A percentile compares a stretch with the other conserved stretches of the same genome.
Conservation (phyloP, 2,113 vertebrate species). For the Origma solitaria region DNA sequence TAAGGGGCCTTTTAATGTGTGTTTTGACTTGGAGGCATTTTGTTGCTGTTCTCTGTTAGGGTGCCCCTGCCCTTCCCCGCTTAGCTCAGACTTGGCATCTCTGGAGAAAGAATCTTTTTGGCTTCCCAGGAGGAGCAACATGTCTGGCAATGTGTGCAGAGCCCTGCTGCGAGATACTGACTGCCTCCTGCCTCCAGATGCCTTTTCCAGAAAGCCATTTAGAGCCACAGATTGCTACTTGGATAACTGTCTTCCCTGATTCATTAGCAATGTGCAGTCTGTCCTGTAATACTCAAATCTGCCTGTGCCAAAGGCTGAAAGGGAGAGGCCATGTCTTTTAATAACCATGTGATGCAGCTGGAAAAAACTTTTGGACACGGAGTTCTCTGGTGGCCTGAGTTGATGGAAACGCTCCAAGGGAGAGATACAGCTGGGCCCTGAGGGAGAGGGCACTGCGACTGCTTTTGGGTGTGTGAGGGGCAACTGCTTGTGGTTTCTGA, state of each 20-base stretch:
- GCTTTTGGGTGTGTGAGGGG: neutral
- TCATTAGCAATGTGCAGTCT: neutral
- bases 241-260: neutral
- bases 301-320: neutral
- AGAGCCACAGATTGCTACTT: constrained; percentile 17
- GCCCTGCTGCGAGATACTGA: neutral
- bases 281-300: constrained; percentile 1
- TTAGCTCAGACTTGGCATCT: neutral
- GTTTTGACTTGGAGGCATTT: constrained; percentile 1
- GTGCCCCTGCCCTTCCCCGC: neutral
- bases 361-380: constrained; percentile 16
- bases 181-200: neutral
- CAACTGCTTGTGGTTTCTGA: neutral
- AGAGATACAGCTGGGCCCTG: neutral
- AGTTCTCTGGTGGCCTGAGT: neutral
- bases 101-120: neutral
- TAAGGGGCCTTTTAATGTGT: neutral
- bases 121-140: neutral
- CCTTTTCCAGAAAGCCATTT: constrained; percentile 44
- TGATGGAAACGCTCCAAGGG: neutral
- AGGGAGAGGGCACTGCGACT: neutral
- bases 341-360: constrained; percentile 31
- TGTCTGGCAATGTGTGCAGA: neutral
- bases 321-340: constrained; percentile 35
- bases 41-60: neutral